phyloP scores from a whole-genome alignment of 2,113 vertebrate genomes.

The Alaudala cheleensis region DNA sequence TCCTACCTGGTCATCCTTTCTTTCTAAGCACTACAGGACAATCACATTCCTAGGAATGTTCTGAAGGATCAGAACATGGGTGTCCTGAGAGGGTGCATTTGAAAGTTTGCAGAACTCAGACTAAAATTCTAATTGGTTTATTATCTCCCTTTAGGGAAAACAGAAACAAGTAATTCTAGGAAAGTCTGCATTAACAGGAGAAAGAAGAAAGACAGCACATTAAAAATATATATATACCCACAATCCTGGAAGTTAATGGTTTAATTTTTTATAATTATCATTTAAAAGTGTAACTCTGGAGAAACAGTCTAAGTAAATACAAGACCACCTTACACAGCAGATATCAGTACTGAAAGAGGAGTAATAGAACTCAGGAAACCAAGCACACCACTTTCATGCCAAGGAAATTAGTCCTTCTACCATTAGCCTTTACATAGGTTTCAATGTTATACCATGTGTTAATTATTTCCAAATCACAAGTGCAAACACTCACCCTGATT shows the following conservation, averaged over 20 bases:
- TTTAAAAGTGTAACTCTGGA: not conserved
- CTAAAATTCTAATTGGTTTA: not conserved
- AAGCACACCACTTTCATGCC: not conserved
- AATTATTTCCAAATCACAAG: constrained; percentile 84
- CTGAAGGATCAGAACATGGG: not conserved
- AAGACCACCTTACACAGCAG: not conserved
- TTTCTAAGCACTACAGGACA: not conserved
- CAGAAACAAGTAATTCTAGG: not conserved
- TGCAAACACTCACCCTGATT: constrained; percentile 84
- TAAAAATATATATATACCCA: not conserved
- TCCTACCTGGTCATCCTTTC: not conserved
- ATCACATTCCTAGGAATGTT: not conserved
- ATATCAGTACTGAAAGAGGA: not conserved
- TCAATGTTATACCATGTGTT: constrained; percentile 77
- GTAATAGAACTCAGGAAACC: not conserved
- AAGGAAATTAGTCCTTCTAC: constrained; percentile 59
- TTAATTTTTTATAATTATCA: not conserved
- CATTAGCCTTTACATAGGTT: constrained; percentile 73
- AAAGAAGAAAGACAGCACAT: not conserved
- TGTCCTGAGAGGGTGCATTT: fast-evolving
- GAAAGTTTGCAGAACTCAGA: not conserved
- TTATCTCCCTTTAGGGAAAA: not conserved
- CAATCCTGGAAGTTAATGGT: not conserved
- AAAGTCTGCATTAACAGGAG: not conserved
- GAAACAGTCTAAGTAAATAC: not conserved